A percentile compares a stretch with the other conserved stretches of the same genome.
Evolutionary conservation across 2,888 invertebrate species (phyloP).

Genomic region (Clistopyga incitator): DNA sequence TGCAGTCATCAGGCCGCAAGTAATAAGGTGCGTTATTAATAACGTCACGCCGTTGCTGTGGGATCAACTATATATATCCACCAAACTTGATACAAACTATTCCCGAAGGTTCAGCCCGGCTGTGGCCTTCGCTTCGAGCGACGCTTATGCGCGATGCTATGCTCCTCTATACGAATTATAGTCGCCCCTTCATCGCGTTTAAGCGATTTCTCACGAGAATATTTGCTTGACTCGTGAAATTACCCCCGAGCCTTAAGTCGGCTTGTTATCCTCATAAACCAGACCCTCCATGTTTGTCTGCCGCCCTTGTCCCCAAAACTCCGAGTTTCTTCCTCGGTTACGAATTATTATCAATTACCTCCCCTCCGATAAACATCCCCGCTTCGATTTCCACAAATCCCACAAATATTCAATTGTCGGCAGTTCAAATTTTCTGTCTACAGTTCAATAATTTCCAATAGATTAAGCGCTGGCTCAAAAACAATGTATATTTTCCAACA

Average conservation of each 20-base stretch:
- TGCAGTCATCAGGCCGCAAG: slow-evolving; percentile 72
- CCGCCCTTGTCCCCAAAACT: background rate
- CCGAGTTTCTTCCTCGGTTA: slow-evolving; percentile 8
- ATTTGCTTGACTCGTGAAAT: slow-evolving; percentile 63
- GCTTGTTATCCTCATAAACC: slow-evolving; percentile 25
- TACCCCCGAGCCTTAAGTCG: slow-evolving; percentile 42
- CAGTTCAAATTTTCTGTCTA: background rate
- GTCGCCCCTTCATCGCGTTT: slow-evolving; percentile 51
- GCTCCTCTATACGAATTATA: slow-evolving; percentile 50
- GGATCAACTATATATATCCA: slow-evolving; percentile 15
- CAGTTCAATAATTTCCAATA: too few relatives aligned
- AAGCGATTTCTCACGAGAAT: slow-evolving; percentile 56
- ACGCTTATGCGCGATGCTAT: slow-evolving; percentile 15
- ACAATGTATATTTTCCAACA: too few relatives aligned
- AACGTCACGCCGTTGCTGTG: slow-evolving; percentile 74
- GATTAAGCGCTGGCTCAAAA: too few relatives aligned
- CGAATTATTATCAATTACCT: slow-evolving; percentile 41
- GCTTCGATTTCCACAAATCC: background rate
- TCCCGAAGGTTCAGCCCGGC: slow-evolving; percentile 18
- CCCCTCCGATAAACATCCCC: slow-evolving; percentile 33
- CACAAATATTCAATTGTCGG: background rate
- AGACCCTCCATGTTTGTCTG: background rate
- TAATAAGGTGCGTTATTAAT: slow-evolving; percentile 79
- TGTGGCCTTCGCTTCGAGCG: slow-evolving; percentile 26
- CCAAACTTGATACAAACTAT: slow-evolving; percentile 51